Percentiles rank a stretch among this genome's conserved stretches.
Conservation (phyloP, 2,113 vertebrate species). For the Oreochromis aureus region DNA sequence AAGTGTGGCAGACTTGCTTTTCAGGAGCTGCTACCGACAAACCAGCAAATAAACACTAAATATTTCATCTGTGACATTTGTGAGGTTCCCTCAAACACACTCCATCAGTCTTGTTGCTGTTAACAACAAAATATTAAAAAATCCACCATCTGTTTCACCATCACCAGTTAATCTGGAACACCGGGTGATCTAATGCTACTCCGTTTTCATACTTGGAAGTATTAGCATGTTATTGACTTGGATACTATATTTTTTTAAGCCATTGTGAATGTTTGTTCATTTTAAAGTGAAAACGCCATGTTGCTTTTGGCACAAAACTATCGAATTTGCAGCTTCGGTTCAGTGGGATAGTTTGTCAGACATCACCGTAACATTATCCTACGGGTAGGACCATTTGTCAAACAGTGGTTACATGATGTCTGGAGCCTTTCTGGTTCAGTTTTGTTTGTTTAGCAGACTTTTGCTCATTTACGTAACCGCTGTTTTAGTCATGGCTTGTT, state of each 20-base stretch:
- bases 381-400: background rate
- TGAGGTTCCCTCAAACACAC: background rate
- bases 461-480: accelerated
- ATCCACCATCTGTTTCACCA: background rate
- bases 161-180: background rate
- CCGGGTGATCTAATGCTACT: background rate
- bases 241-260: background rate
- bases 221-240: background rate
- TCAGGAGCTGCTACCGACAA: too few relatives aligned
- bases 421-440: background rate
- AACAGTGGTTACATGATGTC: background rate
- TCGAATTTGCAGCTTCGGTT: accelerated
- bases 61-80: background rate
- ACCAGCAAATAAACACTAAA: too few relatives aligned
- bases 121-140: accelerated
- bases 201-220: background rate
- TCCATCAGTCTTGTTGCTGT: background rate
- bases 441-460: background rate
- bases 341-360: background rate
- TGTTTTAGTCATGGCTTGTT: accelerated
- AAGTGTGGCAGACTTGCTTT: too few relatives aligned
- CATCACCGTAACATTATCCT: background rate
- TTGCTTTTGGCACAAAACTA: background rate
- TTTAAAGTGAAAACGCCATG: background rate
- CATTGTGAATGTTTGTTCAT: background rate